These are phyloP conservation scores for Boleophthalmus pectinirostris DNA, from an alignment of 2,113 vertebrate species.

Conservation along the genomic window DNA sequence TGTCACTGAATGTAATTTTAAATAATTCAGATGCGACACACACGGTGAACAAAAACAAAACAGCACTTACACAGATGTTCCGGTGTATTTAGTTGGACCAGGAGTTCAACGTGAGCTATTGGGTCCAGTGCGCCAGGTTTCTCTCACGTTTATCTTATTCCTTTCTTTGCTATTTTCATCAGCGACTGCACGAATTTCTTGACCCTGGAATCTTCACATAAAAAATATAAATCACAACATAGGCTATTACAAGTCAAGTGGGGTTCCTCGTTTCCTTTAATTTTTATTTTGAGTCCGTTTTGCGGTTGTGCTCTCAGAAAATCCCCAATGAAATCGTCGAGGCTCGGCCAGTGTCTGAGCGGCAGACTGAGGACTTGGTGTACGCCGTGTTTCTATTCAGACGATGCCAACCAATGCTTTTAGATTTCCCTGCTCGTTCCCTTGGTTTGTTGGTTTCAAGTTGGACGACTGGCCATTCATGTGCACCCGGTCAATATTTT, in stretches of 20 bases:
- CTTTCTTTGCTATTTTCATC: constrained; percentile 37
- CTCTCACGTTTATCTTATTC: constrained; percentile 16
- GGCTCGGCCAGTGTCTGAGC: constrained; percentile 37
- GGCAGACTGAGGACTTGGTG: constrained; percentile 35
- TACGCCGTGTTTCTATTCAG: constrained; percentile 39
- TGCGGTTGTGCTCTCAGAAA: constrained; percentile 47
- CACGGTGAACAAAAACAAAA: constrained; percentile 15
- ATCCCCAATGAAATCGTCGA: constrained; percentile 66
- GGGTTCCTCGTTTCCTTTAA: neutral
- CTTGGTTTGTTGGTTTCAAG: constrained; percentile 29
- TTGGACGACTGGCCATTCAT: constrained; percentile 44
- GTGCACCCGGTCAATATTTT: constrained; percentile 26
- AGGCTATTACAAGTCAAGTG: neutral
- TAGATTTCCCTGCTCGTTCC: constrained; percentile 23
- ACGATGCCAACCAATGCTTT: constrained; percentile 36
- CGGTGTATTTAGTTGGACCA: constrained; percentile 32
- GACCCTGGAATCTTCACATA: neutral
- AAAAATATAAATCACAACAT: constrained; percentile 13
- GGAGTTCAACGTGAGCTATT: constrained; percentile 1
- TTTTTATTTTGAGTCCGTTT: constrained; percentile 4
- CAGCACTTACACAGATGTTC: constrained; percentile 60
- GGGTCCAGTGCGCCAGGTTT: constrained; percentile 26
- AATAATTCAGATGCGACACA: neutral
- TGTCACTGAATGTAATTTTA: neutral
- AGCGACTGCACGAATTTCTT: neutral